phyloP scores from a whole-genome alignment of 2,797 vertebrate species.

The Phoxinus dragarum region DNA sequence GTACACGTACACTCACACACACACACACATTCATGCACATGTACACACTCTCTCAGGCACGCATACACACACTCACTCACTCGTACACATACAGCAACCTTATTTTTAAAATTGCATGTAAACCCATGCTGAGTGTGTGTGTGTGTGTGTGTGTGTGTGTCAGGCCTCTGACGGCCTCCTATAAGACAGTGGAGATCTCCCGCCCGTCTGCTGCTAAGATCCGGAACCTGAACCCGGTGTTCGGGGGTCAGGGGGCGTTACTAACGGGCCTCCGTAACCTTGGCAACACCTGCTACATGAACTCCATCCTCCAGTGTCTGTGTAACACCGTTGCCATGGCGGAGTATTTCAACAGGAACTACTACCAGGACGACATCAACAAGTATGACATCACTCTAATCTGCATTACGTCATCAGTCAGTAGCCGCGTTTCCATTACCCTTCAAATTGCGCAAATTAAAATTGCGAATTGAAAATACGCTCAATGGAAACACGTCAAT shows the following conservation, averaged over 20 bases:
- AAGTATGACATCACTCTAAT: slow-evolving; percentile 73
- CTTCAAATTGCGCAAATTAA: no score
- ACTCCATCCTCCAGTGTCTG: slow-evolving; percentile 96
- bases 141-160: background rate
- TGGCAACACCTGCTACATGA: slow-evolving; percentile 99
- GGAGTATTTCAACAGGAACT: slow-evolving; percentile 94
- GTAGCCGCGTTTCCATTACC: no score
- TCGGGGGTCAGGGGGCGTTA: slow-evolving; percentile 89
- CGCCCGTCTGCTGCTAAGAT: slow-evolving; percentile 94
- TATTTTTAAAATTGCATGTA: background rate
- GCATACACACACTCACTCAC: background rate
- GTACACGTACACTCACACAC: no score
- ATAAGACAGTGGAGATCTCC: slow-evolving; percentile 89
- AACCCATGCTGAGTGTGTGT: background rate
- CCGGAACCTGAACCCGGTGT: slow-evolving; percentile 93
- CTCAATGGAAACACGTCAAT: no score
- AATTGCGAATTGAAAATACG: no score
- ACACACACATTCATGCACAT: no score
- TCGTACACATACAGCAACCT: background rate
- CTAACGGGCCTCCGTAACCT: slow-evolving; percentile 97
- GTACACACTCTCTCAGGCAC: no score
- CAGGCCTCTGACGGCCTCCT: slow-evolving; percentile 77
- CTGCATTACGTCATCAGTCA: background rate
- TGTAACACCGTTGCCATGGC: slow-evolving; percentile 91
- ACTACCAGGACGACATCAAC: slow-evolving; percentile 94